phyloP scores from a whole-genome alignment of 2,888 invertebrate genomes.

The Troides helena region DNA sequence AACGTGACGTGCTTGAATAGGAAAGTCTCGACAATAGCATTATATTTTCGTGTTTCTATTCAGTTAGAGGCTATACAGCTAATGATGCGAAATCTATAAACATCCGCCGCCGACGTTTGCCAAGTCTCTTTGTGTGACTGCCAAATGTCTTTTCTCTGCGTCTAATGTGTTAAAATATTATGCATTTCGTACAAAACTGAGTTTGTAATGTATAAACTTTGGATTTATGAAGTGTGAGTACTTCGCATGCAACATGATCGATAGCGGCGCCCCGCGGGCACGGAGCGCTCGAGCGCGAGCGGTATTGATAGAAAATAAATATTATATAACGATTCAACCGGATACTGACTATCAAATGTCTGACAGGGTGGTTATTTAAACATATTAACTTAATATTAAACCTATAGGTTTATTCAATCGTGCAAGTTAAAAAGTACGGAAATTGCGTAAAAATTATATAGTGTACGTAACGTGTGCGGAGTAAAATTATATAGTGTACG shows the following conservation, averaged over 20 bases:
- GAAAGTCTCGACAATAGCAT: too few relatives aligned
- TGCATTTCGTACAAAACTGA: background rate
- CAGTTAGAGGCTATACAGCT: background rate
- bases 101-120: constrained; percentile 1
- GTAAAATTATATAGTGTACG: too few relatives aligned
- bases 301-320: background rate
- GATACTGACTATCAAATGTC: background rate
- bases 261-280: background rate
- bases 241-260: background rate
- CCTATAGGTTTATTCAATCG: too few relatives aligned
- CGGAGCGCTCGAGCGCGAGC: background rate
- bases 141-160: constrained; percentile 4
- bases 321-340: background rate
- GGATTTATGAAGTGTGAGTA: background rate
- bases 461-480: too few relatives aligned
- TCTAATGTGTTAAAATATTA: background rate
- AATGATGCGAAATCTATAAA: background rate
- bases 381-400: too few relatives aligned
- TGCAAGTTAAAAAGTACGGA: too few relatives aligned
- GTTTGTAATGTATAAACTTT: background rate
- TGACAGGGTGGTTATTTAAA: too few relatives aligned
- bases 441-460: too few relatives aligned
- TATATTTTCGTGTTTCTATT: background rate
- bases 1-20: too few relatives aligned
- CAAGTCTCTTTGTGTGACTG: constrained; percentile 11